phyloP scores from a whole-genome alignment of 2,113 vertebrate species.

The Cebus imitator region DNA sequence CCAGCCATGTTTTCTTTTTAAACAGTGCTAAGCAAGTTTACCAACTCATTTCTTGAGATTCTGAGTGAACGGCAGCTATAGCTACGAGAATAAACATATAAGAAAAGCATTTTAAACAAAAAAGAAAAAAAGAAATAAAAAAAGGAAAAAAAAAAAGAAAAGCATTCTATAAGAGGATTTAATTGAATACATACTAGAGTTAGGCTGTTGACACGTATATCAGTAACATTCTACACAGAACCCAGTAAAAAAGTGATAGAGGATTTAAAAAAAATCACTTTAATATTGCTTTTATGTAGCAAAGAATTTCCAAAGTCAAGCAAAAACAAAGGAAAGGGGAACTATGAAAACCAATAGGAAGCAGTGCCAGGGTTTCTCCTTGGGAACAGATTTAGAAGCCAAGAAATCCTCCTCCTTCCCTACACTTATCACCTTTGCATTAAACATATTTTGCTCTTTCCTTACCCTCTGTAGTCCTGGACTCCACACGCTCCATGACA shows the following conservation, averaged over 20 bases:
- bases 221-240: not conserved
- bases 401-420: not conserved
- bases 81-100: not conserved
- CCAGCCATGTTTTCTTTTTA: not conserved
- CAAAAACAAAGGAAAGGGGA: not conserved
- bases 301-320: not conserved
- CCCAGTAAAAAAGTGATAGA: not conserved
- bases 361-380: not conserved
- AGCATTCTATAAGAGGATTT: not conserved
- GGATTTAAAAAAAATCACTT: not conserved
- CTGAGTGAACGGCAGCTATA: not conserved
- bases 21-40: not conserved
- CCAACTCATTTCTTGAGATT: not conserved
- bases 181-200: not conserved
- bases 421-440: not conserved
- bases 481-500: not conserved
- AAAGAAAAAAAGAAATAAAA: too few relatives aligned
- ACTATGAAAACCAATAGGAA: not conserved
- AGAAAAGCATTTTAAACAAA: not conserved
- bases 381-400: not conserved
- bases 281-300: not conserved
- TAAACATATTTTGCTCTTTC: not conserved
- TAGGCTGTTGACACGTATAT: not conserved
- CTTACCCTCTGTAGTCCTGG: not conserved
- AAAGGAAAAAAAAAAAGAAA: not conserved